A percentile compares a stretch with the other conserved stretches of the same genome.
phyloP scores from a whole-genome alignment of 2,797 vertebrate species.

The Tokudaia tokunoshimensis region DNA sequence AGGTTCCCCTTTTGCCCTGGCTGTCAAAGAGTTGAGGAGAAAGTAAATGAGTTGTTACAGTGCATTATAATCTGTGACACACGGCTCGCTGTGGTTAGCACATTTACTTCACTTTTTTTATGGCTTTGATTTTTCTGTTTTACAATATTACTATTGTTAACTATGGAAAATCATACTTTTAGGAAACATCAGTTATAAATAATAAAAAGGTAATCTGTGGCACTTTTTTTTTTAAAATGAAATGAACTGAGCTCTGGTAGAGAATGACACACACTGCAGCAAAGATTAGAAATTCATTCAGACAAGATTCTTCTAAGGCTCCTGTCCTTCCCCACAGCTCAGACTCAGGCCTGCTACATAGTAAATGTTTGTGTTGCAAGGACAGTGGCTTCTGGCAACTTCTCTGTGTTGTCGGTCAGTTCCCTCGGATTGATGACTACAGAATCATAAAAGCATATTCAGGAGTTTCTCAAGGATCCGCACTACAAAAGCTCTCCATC shows the following conservation, averaged over 20 bases:
- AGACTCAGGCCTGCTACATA: background rate
- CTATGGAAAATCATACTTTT: conserved; percentile 52
- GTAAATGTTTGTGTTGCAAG: background rate
- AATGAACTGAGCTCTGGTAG: background rate
- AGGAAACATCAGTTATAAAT: conserved; percentile 50
- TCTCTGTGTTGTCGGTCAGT: background rate
- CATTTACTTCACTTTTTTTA: conserved; percentile 22
- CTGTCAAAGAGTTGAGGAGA: background rate
- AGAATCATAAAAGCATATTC: background rate
- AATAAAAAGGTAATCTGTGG: conserved; percentile 17
- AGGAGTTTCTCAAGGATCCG: background rate
- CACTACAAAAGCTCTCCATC: background rate
- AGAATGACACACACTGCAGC: background rate
- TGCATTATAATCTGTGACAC: background rate
- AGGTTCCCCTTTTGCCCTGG: background rate
- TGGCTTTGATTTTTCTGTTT: conserved; percentile 47
- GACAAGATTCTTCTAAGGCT: background rate
- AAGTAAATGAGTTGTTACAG: background rate
- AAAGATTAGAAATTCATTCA: conserved; percentile 42
- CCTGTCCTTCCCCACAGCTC: conserved; percentile 18
- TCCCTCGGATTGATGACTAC: background rate
- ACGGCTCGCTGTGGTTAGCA: background rate
- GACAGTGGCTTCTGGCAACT: background rate
- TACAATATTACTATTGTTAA: conserved; percentile 27
- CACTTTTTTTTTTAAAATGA: background rate